phyloP scores from a whole-genome alignment of 2,888 invertebrate species.

The Drosophila tripunctata region DNA sequence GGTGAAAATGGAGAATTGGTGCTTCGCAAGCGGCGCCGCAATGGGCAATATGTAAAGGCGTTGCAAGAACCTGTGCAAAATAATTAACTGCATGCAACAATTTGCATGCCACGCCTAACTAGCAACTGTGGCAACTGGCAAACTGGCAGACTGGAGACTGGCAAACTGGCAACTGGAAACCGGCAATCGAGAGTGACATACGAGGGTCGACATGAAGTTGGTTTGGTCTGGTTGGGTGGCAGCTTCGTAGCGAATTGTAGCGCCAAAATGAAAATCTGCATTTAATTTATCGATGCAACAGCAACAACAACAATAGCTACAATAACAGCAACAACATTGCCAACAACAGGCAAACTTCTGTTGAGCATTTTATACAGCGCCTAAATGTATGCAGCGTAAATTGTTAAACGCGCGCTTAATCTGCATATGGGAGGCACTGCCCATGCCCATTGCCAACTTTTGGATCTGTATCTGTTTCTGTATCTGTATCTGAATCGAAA shows the following conservation, averaged over 20 bases:
- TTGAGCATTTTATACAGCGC: slow-evolving; percentile 50
- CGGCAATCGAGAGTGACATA: slow-evolving; percentile 53
- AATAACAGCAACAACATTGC: slow-evolving; percentile 19
- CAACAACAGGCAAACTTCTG: slow-evolving; percentile 50
- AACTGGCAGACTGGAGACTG: slow-evolving; percentile 21
- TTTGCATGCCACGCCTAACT: slow-evolving; percentile 71
- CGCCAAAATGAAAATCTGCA: slow-evolving; percentile 75
- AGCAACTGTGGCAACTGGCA: slow-evolving; percentile 32
- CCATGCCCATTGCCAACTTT: slow-evolving; percentile 9
- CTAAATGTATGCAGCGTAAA: slow-evolving; percentile 78
- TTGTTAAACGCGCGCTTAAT: slow-evolving; percentile 78
- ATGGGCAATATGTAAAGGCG: slow-evolving; percentile 23
- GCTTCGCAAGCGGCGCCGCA: slow-evolving; percentile 8
- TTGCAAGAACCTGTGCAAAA: slow-evolving; percentile 71
- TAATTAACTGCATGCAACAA: slow-evolving; percentile 79
- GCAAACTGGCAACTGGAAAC: slow-evolving; percentile 15
- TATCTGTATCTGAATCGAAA: neutral
- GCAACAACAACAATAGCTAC: slow-evolving; percentile 32
- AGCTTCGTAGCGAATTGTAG: slow-evolving; percentile 46
- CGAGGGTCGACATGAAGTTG: slow-evolving; percentile 12
- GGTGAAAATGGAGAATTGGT: neutral
- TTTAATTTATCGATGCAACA: slow-evolving; percentile 78
- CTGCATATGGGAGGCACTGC: slow-evolving; percentile 63
- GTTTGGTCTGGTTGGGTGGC: neutral
- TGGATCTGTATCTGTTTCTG: neutral